phyloP scores from a whole-genome alignment of 1,140 invertebrate genomes.

The Ectropis grisescens region DNA sequence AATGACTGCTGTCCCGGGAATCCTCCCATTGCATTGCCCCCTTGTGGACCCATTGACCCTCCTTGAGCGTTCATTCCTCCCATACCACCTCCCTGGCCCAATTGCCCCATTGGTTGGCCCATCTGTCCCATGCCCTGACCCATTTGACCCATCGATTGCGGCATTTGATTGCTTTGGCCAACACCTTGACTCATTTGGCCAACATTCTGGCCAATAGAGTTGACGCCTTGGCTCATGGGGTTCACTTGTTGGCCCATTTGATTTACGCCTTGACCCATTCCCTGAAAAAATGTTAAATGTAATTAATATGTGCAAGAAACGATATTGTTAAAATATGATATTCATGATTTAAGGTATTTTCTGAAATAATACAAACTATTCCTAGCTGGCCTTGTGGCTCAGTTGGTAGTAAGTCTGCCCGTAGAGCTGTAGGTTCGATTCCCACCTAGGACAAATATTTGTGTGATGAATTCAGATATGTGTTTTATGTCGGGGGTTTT shows the following conservation, averaged over 20 bases:
- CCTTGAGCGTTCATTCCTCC: constrained; percentile 56
- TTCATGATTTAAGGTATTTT: no score
- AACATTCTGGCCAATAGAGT: constrained; percentile 53
- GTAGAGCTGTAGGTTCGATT: no score
- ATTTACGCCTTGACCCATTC: constrained; percentile 51
- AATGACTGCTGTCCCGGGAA: constrained; percentile 68
- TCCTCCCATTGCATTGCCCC: constrained; percentile 65
- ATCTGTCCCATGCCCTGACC: constrained; percentile 63
- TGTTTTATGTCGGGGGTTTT: no score
- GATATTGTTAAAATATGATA: no score
- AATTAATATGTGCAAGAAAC: constrained; percentile 4
- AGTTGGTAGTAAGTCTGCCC: no score
- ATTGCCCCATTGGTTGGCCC: constrained; percentile 66
- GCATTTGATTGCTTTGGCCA: constrained; percentile 51
- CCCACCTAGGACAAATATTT: no score
- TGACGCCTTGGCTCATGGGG: constrained; percentile 48
- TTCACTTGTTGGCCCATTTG: constrained; percentile 61
- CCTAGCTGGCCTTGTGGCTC: no score
- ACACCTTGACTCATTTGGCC: constrained; percentile 57
- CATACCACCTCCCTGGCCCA: constrained; percentile 58
- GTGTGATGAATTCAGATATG: no score
- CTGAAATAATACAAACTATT: no score
- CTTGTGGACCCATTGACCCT: constrained; percentile 68
- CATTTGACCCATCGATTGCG: constrained; percentile 65
- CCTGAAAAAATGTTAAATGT: constrained; percentile 35